Percentiles rank a stretch among this genome's conserved stretches.
Evolutionary conservation across 2,113 vertebrate genomes (phyloP).

Genomic region (Eonycteris spelaea): DNA sequence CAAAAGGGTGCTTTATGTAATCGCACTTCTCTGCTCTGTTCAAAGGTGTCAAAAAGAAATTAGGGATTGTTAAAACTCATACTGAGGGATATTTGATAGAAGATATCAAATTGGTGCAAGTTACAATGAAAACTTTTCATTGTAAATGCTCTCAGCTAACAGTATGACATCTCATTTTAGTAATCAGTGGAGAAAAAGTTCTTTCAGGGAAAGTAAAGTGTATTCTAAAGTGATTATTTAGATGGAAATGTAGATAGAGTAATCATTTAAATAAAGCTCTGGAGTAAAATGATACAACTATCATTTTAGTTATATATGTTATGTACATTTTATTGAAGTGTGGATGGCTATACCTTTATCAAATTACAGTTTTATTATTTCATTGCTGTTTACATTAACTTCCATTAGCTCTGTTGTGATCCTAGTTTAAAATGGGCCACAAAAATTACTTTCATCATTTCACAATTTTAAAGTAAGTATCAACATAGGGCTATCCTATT

Average conservation of each 20-base stretch:
- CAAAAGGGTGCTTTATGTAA: slow-evolving; percentile 65
- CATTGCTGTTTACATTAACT: slow-evolving; percentile 81
- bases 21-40: slow-evolving; percentile 54
- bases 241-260: slow-evolving; percentile 52
- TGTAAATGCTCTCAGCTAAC: slow-evolving; percentile 59
- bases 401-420: slow-evolving; percentile 84
- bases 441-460: slow-evolving; percentile 82
- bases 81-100: slow-evolving; percentile 44
- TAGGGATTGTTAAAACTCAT: slow-evolving; percentile 48
- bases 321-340: slow-evolving; percentile 77
- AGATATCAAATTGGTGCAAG: slow-evolving; percentile 51
- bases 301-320: slow-evolving; percentile 71
- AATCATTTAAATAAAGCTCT: slow-evolving; percentile 69
- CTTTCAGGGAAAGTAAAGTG: slow-evolving; percentile 47
- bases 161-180: slow-evolving; percentile 33
- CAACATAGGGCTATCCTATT: slow-evolving; percentile 74
- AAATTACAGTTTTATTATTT: slow-evolving; percentile 80
- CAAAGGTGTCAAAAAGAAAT: slow-evolving; percentile 64
- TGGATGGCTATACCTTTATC: slow-evolving; percentile 76
- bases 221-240: slow-evolving; percentile 22
- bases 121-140: slow-evolving; percentile 58
- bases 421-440: slow-evolving; percentile 79
- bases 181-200: slow-evolving; percentile 58
- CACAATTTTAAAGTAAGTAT: slow-evolving; percentile 80
- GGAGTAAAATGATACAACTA: slow-evolving; percentile 76